Conservation (phyloP, 2,797 vertebrate species). For the Pelodytes ibericus region DNA sequence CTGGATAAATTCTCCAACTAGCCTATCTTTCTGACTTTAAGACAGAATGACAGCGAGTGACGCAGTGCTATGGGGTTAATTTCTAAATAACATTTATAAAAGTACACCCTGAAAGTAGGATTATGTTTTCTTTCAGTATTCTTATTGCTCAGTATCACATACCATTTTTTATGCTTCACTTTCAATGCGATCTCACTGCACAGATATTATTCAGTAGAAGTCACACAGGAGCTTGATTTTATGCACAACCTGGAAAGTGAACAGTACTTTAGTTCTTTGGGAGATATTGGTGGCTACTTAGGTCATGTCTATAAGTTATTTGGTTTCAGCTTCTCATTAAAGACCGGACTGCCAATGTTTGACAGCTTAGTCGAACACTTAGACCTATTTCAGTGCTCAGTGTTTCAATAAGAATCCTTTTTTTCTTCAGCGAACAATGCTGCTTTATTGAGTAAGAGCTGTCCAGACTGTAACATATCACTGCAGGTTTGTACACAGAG, state of each 20-base stretch:
- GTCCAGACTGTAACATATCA: conserved; percentile 14
- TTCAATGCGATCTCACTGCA: conserved; percentile 2
- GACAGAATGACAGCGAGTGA: neutral
- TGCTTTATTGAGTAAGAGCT: conserved; percentile 7
- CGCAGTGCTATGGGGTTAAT: neutral
- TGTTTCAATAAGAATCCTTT: conserved; percentile 13
- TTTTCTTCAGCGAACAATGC: conserved; percentile 2
- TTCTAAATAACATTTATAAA: neutral
- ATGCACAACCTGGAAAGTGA: neutral
- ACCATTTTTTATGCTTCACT: neutral
- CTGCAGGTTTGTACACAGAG: neutral
- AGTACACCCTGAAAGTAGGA: neutral
- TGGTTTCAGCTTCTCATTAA: conserved; percentile 20
- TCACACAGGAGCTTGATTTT: conserved; percentile 21
- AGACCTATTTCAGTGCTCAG: neutral
- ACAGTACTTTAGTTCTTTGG: conserved; percentile 15
- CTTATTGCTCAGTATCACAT: neutral
- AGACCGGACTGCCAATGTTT: conserved; percentile 23
- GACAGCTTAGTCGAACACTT: conserved; percentile 18
- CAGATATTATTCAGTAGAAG: neutral
- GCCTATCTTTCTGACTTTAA: too few relatives aligned
- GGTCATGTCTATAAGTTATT: conserved; percentile 14
- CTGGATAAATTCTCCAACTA: too few relatives aligned
- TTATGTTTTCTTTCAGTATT: neutral
- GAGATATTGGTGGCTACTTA: conserved; percentile 20